phyloP scores from a whole-genome alignment of 2,797 vertebrate species.

The Sibirionetta formosa region DNA sequence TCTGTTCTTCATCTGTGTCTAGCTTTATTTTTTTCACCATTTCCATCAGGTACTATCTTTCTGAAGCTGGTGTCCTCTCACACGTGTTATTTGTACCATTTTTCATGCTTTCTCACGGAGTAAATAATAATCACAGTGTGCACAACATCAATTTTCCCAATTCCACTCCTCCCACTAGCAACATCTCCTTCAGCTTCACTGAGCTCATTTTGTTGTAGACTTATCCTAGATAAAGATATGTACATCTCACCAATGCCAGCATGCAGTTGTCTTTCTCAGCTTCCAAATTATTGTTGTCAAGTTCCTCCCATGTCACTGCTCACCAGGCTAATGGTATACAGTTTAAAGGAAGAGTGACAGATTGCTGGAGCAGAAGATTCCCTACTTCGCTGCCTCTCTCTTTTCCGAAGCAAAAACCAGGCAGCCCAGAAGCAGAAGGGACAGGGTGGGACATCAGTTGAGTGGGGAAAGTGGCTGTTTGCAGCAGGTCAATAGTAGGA shows the following conservation, averaged over 20 bases:
- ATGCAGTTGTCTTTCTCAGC: not conserved
- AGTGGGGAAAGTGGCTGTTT: not conserved
- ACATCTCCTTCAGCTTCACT: slow-evolving; percentile 28
- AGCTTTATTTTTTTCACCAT: not conserved
- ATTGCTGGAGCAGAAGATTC: not conserved
- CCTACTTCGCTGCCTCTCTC: not conserved
- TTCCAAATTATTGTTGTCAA: not conserved
- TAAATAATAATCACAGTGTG: slow-evolving; percentile 7
- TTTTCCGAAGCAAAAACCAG: not conserved
- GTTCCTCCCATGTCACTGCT: not conserved
- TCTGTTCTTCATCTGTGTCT: not conserved
- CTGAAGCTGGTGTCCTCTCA: not conserved
- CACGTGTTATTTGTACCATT: not conserved
- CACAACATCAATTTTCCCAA: not conserved
- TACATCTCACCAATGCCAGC: not conserved
- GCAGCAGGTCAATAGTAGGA: not conserved
- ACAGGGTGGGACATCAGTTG: not conserved
- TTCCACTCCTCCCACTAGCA: not conserved
- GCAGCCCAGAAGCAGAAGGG: not conserved
- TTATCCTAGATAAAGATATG: not conserved
- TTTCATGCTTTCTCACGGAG: not conserved
- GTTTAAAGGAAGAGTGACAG: not conserved
- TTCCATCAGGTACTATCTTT: not conserved
- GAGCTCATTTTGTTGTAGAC: not conserved
- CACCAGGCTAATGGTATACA: not conserved